phyloP scores from a whole-genome alignment of 2,113 vertebrate species.

The Eira barbara region DNA sequence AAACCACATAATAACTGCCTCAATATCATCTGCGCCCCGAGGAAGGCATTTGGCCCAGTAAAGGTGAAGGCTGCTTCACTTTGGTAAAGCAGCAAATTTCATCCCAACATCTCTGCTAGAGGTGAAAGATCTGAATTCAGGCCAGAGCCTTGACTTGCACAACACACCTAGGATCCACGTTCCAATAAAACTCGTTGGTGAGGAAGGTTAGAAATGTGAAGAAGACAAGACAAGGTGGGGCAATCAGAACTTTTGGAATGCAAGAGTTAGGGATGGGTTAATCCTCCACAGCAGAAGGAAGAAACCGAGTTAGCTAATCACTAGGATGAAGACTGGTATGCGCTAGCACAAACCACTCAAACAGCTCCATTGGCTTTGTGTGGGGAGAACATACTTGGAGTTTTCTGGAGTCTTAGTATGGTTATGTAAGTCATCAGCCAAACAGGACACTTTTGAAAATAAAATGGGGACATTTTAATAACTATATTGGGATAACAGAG shows the following conservation, averaged over 20 bases:
- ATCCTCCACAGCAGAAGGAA: slow-evolving; percentile 1
- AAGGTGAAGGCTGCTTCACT: neutral
- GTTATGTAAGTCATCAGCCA: neutral
- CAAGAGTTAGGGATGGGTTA: slow-evolving; percentile 29
- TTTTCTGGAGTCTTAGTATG: neutral
- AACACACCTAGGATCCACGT: neutral
- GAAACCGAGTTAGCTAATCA: neutral
- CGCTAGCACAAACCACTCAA: neutral
- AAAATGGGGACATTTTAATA: neutral
- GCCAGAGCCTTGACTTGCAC: neutral
- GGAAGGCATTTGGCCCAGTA: neutral
- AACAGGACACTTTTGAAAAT: neutral
- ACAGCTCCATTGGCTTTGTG: neutral
- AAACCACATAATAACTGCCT: slow-evolving; percentile 50
- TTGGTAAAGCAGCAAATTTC: neutral
- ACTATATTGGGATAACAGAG: neutral
- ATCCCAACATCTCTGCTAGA: neutral
- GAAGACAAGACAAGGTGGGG: slow-evolving; percentile 37
- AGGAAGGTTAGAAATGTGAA: slow-evolving; percentile 33
- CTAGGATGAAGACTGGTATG: slow-evolving; percentile 15
- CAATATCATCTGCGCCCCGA: neutral
- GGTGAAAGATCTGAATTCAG: neutral
- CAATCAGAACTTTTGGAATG: slow-evolving; percentile 45
- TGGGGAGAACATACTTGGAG: neutral
- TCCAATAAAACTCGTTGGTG: neutral